Evolutionary conservation across 2,888 invertebrate species (phyloP), one percentile per base, ranked within the genome.

Genomic region (Eupsilia transversa): DNA sequence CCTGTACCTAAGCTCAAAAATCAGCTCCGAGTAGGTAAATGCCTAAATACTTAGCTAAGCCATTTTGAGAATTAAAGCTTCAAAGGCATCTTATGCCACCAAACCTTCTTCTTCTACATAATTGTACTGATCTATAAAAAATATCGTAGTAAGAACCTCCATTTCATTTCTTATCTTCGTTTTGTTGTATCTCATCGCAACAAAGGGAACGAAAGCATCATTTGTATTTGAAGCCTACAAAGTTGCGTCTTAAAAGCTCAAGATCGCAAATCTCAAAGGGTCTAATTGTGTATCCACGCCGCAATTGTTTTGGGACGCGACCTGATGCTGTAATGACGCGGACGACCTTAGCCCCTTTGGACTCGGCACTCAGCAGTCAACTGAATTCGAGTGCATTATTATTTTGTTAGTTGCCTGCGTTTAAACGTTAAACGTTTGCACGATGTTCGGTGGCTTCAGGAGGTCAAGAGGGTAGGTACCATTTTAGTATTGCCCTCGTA

Each of bases 241-340:
- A 66, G 52, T 64, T 79, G 77, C 56, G 27, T 49, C 41, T 73
- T 69, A n/a, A 81, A 85, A 86, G 72, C 78, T 87, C 61, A 79
- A 86, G 74, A 84, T 79, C 59, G 86, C 86, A 82, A 87, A 89
- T 89, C 86, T 84, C 86, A 79, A 88, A 89, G 90, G 89, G 85
- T 91, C 92, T 95, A 94, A 95, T 94, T 93, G 91, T 88, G 89
- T 86, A 89, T 87, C 91, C 94, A 94, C 94, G 94, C 87, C 82
- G 91, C 91, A 90, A 94, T 93, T 95, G 93, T 94, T 94, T 93
- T 91, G 90, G 92, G 89, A 87, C 87, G 88, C 87, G 89, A 90
- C 86, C 87, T 89, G 89, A 89, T 89, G 91, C 89, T 85, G 88
- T 92, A 93, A 94, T 94, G 91, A 91, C 90, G 83, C 86, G 46